These are phyloP conservation scores for Arrhopalites spinosus DNA, from an alignment of 2,888 invertebrate species.

Conservation along the genomic window DNA sequence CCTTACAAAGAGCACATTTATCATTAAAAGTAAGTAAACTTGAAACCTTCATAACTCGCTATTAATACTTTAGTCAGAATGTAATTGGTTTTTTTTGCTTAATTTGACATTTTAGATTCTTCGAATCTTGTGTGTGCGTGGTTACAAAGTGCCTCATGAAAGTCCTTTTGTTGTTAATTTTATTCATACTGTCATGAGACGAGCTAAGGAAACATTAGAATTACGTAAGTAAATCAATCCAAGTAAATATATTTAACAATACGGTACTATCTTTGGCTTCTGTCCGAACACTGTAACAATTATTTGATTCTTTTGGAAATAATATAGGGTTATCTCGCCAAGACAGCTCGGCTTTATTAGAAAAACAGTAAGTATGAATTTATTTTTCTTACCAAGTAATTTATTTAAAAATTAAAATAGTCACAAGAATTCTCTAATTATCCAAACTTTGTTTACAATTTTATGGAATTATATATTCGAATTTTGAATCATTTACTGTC, in stretches of 20 bases:
- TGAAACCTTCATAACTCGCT: no score
- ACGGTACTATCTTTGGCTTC: not conserved
- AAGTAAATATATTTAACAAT: not conserved
- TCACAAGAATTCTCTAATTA: no score
- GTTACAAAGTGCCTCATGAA: constrained; percentile 77
- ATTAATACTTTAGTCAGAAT: no score
- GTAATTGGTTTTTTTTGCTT: no score
- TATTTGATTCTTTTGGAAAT: not conserved
- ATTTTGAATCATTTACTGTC: no score
- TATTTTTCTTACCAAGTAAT: no score
- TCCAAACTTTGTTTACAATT: no score
- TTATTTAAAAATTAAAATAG: no score
- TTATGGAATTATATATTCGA: no score
- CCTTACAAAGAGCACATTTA: constrained; percentile 79
- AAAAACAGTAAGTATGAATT: no score
- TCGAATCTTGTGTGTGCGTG: constrained; percentile 80
- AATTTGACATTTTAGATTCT: constrained; percentile 63
- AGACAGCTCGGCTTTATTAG: constrained; percentile 49
- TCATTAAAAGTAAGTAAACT: constrained; percentile 68
- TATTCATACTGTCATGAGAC: constrained; percentile 76
- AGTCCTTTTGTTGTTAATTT: constrained; percentile 77
- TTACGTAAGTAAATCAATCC: constrained; percentile 67
- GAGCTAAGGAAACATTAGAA: constrained; percentile 77
- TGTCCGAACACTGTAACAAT: not conserved
- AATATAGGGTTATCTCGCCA: constrained; percentile 46